A percentile compares a stretch with the other conserved stretches of the same genome.
Conservation (phyloP, 2,797 vertebrate genomes). For the Harpagifer antarcticus region DNA sequence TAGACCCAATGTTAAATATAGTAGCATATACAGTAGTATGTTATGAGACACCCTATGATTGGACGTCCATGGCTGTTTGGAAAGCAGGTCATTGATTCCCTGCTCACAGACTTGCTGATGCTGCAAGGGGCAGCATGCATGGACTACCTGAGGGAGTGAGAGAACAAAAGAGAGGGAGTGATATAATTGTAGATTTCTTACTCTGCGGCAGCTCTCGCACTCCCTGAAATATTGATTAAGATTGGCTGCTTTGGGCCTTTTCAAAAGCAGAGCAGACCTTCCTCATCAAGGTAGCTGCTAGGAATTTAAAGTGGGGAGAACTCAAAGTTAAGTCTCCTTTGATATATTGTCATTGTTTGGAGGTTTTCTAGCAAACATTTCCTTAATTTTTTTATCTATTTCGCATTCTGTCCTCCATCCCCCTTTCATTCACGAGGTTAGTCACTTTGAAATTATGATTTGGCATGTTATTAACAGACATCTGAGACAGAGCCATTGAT, state of each 20-base stretch:
- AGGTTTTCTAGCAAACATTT: slow-evolving; percentile 38
- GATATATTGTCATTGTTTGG: slow-evolving; percentile 22
- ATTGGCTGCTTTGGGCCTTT: slow-evolving; percentile 46
- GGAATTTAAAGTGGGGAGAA: slow-evolving; percentile 39
- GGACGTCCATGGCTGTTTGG: slow-evolving; percentile 32
- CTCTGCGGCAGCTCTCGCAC: slow-evolving; percentile 32
- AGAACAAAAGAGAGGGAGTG: slow-evolving; percentile 28
- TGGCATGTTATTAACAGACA: slow-evolving; percentile 50
- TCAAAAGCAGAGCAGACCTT: slow-evolving; percentile 37
- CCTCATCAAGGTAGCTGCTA: slow-evolving; percentile 11
- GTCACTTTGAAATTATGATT: slow-evolving; percentile 61
- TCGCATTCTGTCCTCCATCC: slow-evolving; percentile 46
- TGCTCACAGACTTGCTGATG: slow-evolving; percentile 51
- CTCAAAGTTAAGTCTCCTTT: slow-evolving; percentile 38
- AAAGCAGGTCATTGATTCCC: slow-evolving; percentile 52
- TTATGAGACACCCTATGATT: neutral
- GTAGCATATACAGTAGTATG: neutral
- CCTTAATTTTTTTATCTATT: slow-evolving; percentile 38
- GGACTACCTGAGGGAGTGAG: slow-evolving; percentile 40
- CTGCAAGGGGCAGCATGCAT: slow-evolving; percentile 52
- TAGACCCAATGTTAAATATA: neutral
- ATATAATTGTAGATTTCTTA: slow-evolving; percentile 50
- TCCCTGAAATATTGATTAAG: slow-evolving; percentile 58
- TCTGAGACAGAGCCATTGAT: slow-evolving; percentile 57
- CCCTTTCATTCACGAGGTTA: slow-evolving; percentile 67